A percentile compares a stretch with the other conserved stretches of the same genome.
phyloP scores from a whole-genome alignment of 2,888 invertebrate genomes.

The Pinctada fucata region DNA sequence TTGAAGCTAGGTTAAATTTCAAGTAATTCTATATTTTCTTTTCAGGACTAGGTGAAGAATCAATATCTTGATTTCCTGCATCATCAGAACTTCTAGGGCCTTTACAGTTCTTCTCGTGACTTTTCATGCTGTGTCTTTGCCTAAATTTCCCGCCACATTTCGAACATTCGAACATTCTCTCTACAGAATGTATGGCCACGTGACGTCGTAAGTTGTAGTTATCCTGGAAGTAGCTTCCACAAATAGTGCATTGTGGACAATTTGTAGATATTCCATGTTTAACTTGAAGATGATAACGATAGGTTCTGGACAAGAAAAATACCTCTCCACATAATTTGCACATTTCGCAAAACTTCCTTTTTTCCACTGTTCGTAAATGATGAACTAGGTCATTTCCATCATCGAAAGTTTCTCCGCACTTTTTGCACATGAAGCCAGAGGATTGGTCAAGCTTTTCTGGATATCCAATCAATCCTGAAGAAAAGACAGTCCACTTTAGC shows the following conservation, averaged over 20 bases:
- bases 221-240: conserved; percentile 29
- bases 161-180: conserved; percentile 8
- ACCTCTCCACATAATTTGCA: conserved; percentile 27
- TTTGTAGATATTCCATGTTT: conserved; percentile 15
- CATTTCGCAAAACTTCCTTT: conserved; percentile 20
- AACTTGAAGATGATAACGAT: conserved; percentile 25
- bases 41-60: no score
- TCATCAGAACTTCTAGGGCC: no score
- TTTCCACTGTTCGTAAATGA: conserved; percentile 26
- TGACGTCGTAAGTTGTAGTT: conserved; percentile 26
- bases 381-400: conserved; percentile 11
- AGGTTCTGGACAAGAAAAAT: conserved; percentile 21
- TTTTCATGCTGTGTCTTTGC: conserved; percentile 14
- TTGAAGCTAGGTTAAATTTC: no score
- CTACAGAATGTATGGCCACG: conserved; percentile 18
- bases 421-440: conserved; percentile 23
- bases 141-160: conserved; percentile 17
- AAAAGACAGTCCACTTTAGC: no score
- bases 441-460: not conserved
- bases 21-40: no score
- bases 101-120: conserved; percentile 16
- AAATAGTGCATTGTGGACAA: conserved; percentile 19
- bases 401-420: conserved; percentile 18
- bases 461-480: no score
- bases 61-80: no score